Evolutionary conservation across 1,140 invertebrate species (phyloP).

Genomic region (Vanessa tameamea): DNA sequence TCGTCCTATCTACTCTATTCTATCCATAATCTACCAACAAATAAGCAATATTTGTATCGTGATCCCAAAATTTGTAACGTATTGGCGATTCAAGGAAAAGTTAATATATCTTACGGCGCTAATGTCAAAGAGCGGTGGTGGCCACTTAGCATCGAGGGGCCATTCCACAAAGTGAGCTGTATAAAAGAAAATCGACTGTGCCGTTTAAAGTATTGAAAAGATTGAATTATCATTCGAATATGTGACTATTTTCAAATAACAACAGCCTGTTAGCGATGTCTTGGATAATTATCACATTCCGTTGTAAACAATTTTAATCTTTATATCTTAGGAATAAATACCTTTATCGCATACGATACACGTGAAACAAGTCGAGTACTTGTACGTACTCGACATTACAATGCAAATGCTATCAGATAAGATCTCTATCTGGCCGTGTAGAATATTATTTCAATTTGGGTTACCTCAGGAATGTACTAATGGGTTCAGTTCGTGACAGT

Average conservation of each 20-base stretch:
- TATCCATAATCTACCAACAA: too few species aligned
- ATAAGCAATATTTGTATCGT: too few species aligned
- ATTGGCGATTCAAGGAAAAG: too few species aligned
- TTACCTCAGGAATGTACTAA: conserved; percentile 36
- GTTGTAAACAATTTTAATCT: conserved; percentile 2
- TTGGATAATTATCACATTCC: not conserved
- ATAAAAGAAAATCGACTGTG: too few species aligned
- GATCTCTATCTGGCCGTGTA: conserved; percentile 33
- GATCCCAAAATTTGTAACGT: too few species aligned
- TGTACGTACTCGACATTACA: conserved; percentile 34
- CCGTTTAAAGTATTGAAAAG: not conserved
- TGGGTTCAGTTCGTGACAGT: conserved; percentile 12
- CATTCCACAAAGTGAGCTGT: too few species aligned
- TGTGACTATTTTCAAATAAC: not conserved
- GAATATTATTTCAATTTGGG: conserved; percentile 36
- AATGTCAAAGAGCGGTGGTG: too few species aligned
- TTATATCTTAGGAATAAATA: not conserved
- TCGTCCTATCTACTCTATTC: too few species aligned
- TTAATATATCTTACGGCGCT: too few species aligned
- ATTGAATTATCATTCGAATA: not conserved
- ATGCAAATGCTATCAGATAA: conserved; percentile 38
- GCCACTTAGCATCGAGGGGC: too few species aligned
- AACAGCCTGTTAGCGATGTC: not conserved
- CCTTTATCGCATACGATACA: conserved; percentile 1
- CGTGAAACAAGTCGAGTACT: conserved; percentile 10